These are phyloP conservation scores for Magallana nippona DNA, from an alignment of 2,888 invertebrate genomes.

Conservation along the genomic window DNA sequence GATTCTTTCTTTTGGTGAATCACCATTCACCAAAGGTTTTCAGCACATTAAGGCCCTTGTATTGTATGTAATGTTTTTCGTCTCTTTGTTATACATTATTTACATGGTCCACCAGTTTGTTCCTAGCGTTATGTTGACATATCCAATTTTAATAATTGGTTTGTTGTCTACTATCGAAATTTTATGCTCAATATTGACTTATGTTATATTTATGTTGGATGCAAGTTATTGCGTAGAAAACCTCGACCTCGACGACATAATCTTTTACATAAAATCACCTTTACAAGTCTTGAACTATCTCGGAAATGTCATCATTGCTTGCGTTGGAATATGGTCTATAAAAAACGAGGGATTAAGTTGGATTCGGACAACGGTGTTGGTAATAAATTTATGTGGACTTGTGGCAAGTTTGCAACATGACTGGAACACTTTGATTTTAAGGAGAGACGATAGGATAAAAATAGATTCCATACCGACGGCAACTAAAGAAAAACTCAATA, in stretches of 20 bases:
- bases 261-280: background rate
- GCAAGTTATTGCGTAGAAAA: background rate
- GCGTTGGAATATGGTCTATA: background rate
- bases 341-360: background rate
- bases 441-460: constrained; percentile 18
- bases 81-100: constrained; percentile 80
- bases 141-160: background rate
- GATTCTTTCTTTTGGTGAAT: constrained; percentile 81
- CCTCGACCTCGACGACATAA: background rate
- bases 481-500: background rate
- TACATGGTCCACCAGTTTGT: constrained; percentile 78
- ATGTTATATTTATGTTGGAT: constrained; percentile 81
- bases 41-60: constrained; percentile 79
- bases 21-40: constrained; percentile 74
- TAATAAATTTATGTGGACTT: background rate
- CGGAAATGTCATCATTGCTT: background rate
- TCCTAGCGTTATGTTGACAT: too few relatives aligned
- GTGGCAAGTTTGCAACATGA: background rate
- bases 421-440: background rate
- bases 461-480: background rate
- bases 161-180: constrained; percentile 74
- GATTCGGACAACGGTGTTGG: background rate
- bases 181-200: constrained; percentile 81
- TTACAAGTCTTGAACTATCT: background rate
- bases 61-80: constrained; percentile 79